phyloP scores from a whole-genome alignment of 2,888 invertebrate genomes.

The Poecilobothrus nobilitatus region DNA sequence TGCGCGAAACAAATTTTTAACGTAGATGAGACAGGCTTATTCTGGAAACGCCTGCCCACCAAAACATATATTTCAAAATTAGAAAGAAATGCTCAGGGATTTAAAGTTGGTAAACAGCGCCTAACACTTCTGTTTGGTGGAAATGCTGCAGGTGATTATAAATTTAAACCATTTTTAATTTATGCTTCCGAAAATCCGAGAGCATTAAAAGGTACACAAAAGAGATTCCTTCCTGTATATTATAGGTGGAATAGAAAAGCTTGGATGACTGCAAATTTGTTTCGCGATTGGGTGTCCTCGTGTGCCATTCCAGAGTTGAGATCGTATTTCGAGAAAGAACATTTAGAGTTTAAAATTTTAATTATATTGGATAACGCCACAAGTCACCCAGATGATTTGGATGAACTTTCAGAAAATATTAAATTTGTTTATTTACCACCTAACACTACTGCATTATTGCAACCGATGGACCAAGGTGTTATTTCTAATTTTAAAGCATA shows the following conservation, averaged over 20 bases:
- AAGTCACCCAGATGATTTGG: no score
- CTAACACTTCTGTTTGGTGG: no score
- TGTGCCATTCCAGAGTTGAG: no score
- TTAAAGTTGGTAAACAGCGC: background rate
- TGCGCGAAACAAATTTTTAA: no score
- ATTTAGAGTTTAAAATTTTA: no score
- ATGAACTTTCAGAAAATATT: no score
- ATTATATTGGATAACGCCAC: no score
- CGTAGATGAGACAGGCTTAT: constrained; percentile 10
- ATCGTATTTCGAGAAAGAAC: no score
- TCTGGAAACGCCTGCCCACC: constrained; percentile 11
- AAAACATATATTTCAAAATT: constrained; percentile 10
- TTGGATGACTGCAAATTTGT: constrained; percentile 5
- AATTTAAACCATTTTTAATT: constrained; percentile 6
- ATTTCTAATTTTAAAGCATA: constrained; percentile 8
- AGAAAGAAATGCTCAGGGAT: background rate
- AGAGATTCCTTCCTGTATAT: background rate
- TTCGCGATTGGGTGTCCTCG: no score
- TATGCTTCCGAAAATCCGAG: background rate
- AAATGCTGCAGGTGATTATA: background rate
- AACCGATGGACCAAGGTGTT: constrained; percentile 2
- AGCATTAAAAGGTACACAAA: no score
- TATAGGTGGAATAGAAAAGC: constrained; percentile 7
- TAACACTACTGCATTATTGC: background rate
- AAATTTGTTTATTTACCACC: no score